phyloP scores from a whole-genome alignment of 2,113 vertebrate genomes.

The Phrynocephalus versicolor region DNA sequence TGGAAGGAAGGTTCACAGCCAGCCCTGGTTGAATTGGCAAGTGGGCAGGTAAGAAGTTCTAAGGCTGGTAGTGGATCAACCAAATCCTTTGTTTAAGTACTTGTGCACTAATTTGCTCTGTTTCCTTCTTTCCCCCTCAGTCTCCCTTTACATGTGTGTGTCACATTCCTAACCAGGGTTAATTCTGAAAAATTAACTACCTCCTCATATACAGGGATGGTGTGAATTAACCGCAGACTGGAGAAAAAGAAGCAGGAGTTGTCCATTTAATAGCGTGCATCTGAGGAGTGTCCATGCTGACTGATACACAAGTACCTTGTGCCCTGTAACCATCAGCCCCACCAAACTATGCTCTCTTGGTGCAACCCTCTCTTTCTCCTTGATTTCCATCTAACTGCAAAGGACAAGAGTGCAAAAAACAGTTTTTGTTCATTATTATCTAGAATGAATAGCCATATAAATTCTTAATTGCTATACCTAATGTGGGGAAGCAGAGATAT shows the following conservation, averaged over 20 bases:
- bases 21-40: too few relatives aligned
- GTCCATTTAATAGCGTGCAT: conserved; percentile 2
- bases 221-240: too few relatives aligned
- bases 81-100: too few relatives aligned
- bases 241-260: not conserved
- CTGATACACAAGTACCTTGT: not conserved
- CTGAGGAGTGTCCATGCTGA: not conserved
- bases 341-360: not conserved
- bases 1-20: too few relatives aligned
- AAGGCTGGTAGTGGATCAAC: too few relatives aligned
- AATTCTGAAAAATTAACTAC: too few relatives aligned
- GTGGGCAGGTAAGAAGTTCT: too few relatives aligned
- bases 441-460: conserved; percentile 60
- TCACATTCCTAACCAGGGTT: too few relatives aligned
- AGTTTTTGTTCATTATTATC: conserved; percentile 56
- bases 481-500: conserved; percentile 51
- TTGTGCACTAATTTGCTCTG: too few relatives aligned
- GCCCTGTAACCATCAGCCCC: not conserved
- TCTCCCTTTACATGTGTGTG: too few relatives aligned
- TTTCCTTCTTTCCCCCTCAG: too few relatives aligned
- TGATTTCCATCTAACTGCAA: conserved; percentile 45
- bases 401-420: conserved; percentile 49
- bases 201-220: too few relatives aligned
- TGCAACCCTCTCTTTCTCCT: conserved; percentile 21
- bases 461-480: conserved; percentile 65